Conservation (phyloP, 1,140 invertebrate genomes). For the Lasioglossum albipes region DNA sequence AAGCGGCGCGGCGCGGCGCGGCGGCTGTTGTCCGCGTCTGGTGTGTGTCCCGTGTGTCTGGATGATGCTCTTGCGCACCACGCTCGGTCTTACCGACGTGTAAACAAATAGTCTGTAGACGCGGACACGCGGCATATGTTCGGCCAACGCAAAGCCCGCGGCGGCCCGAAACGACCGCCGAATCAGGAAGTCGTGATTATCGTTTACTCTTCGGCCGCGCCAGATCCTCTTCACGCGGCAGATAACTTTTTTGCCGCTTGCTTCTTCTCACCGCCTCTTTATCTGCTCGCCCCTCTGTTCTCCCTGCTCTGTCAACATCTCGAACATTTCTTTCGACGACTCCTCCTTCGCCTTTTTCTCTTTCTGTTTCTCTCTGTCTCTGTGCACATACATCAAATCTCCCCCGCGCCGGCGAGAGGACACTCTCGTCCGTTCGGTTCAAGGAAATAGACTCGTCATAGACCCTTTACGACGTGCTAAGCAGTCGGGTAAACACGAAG, state of each 20-base stretch:
- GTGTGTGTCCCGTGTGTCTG: not conserved
- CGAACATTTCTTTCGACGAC: conserved; percentile 52
- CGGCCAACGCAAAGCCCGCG: not conserved
- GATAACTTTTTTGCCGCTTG: conserved; percentile 45
- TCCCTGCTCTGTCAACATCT: conserved; percentile 56
- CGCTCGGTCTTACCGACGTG: not conserved
- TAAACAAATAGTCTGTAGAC: conserved; percentile 32
- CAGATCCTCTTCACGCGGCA: conserved; percentile 28
- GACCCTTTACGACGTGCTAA: conserved; percentile 65
- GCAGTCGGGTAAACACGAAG: conserved; percentile 59
- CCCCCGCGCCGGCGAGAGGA: not conserved
- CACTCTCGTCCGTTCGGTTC: conserved; percentile 40
- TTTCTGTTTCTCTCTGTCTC: not conserved
- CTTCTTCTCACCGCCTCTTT: conserved; percentile 20
- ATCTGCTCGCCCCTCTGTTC: not conserved
- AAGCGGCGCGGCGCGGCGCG: too few relatives aligned
- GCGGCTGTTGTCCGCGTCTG: not conserved
- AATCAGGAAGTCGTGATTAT: conserved; percentile 48
- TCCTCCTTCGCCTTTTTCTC: not conserved
- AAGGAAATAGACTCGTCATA: conserved; percentile 65
- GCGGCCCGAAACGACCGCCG: not conserved
- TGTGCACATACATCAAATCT: conserved; percentile 46
- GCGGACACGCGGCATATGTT: conserved; percentile 17
- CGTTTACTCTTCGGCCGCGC: conserved; percentile 45
- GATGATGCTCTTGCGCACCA: too few relatives aligned